These are phyloP conservation scores for Ophion ventricosus DNA, from an alignment of 2,888 invertebrate species.

Conservation along the genomic window DNA sequence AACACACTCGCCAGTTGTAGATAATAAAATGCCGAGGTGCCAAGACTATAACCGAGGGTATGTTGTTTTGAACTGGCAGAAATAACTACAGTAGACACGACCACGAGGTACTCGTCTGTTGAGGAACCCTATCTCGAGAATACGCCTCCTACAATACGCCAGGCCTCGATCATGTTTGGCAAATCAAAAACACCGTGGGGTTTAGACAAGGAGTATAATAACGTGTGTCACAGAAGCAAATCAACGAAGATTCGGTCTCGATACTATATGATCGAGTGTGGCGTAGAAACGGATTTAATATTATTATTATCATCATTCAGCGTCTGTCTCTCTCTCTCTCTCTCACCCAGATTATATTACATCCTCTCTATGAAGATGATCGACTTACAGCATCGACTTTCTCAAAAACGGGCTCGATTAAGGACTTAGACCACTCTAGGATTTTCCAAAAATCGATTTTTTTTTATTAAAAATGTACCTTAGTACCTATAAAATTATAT, in stretches of 20 bases:
- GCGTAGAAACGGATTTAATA: slow-evolving; percentile 22
- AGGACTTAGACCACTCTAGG: no score
- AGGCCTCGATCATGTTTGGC: not conserved
- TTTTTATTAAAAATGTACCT: no score
- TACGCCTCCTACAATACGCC: not conserved
- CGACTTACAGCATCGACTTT: not conserved
- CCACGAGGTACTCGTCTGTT: slow-evolving; percentile 7
- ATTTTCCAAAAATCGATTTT: no score
- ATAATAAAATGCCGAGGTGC: slow-evolving; percentile 15
- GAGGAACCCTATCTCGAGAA: slow-evolving; percentile 30
- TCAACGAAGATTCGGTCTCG: slow-evolving; percentile 12
- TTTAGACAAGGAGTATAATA: slow-evolving; percentile 12
- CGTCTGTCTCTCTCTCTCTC: not conserved
- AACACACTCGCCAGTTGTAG: slow-evolving; percentile 20
- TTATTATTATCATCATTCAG: not conserved
- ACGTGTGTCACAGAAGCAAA: slow-evolving; percentile 20
- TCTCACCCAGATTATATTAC: not conserved
- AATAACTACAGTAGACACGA: slow-evolving; percentile 17
- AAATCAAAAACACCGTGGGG: slow-evolving; percentile 34
- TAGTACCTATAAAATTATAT: no score
- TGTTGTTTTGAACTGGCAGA: slow-evolving; percentile 14
- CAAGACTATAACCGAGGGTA: slow-evolving; percentile 2
- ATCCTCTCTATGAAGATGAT: not conserved
- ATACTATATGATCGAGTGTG: slow-evolving; percentile 27
- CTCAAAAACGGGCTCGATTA: not conserved